Evolutionary conservation across 2,797 vertebrate species (phyloP), one percentile per base, ranked within the genome.

Genomic region (Erpetoichthys calabaricus): DNA sequence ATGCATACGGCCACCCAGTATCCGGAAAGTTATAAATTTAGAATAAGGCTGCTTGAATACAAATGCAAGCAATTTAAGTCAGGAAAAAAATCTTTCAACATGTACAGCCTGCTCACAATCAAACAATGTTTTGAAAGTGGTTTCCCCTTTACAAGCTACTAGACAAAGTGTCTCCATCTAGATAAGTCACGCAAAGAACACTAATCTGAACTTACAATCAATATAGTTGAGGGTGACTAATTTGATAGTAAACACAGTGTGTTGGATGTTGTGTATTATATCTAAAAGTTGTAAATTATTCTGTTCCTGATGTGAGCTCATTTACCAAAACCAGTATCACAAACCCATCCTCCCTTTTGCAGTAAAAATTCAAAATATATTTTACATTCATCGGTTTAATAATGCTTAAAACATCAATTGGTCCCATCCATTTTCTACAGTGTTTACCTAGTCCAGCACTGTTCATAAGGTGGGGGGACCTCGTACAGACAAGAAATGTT

Each of bases 241-340:
- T 73, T 69, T 68, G 76, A 74, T 71, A 60, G 59, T 53, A 77
- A 73, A 75, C 69, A 74, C 68, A 55, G 69, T 64, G 66, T 75
- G 73, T 71, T 67, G 62, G 69, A 75, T 64, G 74, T 77, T 75
- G 76, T 73, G 76, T 70, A 65, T 71, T 67, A 1, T 25, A 70
- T 73, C 68, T 68, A 70, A 75, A 67, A 65, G 68, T 67, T 68
- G 25, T 25, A 25, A 25, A 25, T 25, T 25, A 25, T 25, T 25
- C 25, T 25, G 25, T 25, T 2, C 25, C 25, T 25, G 25, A 25
- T 25, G 25, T 2, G 25, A 25, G 25, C 25, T 25, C 25, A 25
- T 25, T 25, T 25, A 25, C 25, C 25, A 25, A 25, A 25, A 25
- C 25, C 25, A 25, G 25, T 25, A 25, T 25, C 25, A 25, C 25